Evolutionary conservation across 2,797 vertebrate species (phyloP), one percentile per base, ranked within the genome.

Genomic region (Crenichthys baileyi): DNA sequence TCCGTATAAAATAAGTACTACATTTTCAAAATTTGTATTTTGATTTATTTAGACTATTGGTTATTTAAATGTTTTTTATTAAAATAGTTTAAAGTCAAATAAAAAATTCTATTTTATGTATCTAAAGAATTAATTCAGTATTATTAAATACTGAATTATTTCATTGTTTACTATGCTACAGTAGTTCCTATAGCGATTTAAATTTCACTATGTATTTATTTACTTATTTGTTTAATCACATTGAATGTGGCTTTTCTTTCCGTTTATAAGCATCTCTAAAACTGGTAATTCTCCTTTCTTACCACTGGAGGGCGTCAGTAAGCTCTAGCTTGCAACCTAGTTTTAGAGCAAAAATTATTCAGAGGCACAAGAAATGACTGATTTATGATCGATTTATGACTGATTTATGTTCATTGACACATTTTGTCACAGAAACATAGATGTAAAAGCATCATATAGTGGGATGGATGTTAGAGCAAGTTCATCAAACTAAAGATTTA

Each of bases 281-380:
- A 41, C 60, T 29, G 2, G 61, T 6, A 2, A 16, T 2, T 41
- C 53, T 63, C 16, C 24, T 44, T 71, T 72, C 58, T 56, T 6
- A 46, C 75, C 81, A 82, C 75, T 58, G 44, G 29, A 58, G 55
- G 46, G 72, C 76, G 73, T 56, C 77, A 79, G 20, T 46, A 16
- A 18, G 7, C 67, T n/a, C 13, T 24, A 41, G 11, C 39, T 68
- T 68, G 22, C 24, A 44, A n/a, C 39, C n/a, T 70, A 3, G 1
- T 46, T 0, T 13, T 2, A n/a, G 41, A n/a, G 5, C 41, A 70
- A 16, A 46, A 5, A 46, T 46, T n/a, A 44, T n/a, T 70, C 61
- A 61, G 60, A 31, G 3, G 15, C 50, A 18, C 50, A 51, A 16
- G 18, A 51, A 51, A 36, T 36, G 44, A 11, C 22, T 12, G 31